Base-by-base conservation (phyloP, 2,113 vertebrate species). In the Mormyrus iriodes region DNA sequence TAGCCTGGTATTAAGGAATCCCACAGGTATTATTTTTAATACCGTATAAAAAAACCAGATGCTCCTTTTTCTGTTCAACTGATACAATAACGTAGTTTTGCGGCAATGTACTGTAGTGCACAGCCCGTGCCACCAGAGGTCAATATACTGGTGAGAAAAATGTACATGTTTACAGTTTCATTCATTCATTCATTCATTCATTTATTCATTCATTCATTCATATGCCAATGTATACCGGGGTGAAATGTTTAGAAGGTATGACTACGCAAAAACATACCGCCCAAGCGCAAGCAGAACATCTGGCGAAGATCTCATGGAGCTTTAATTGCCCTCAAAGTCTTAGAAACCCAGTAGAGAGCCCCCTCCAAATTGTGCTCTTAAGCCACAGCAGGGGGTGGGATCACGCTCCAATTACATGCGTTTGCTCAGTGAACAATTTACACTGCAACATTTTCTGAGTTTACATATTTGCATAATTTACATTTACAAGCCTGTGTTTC, bases 401-500 rank as follows among this genome's bases (percentile, higher is more conserved):
- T 39, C 12, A 0, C 6, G 27, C 51, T 86, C 35, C 85, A 86
- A 46, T 53, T 86, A 86, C 51, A 35, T 9, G 7, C 48, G 8
- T 85, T 49, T 85, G 52, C n/a, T 85, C n/a, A 52, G 9, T 35
- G 84, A 85, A 27, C 19, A 48, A 84, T 48, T 84, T 48, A 84
- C 42, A 84, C 82, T 12, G 46, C 4, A 12, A 84, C 46, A 46
- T 84, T 84, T 44, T 48, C 21, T 84, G 82, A 84, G 44, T 84
- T 84, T 48, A 69, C 27, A 69, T 86, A 86, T 55, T 55, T 53
- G 85, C 85, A 86, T 55, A 31, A 86, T 53, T 53, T 21, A 53
- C 48, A 86, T 86, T 86, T 53, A 39, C 51, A 86, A 24, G 49
- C 31, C 49, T 39, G 13, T 86, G 49, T 55, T 39, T 86, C 55